Conservation (phyloP, 2,888 invertebrate genomes). For the Himalopsyche kuldschensis region DNA sequence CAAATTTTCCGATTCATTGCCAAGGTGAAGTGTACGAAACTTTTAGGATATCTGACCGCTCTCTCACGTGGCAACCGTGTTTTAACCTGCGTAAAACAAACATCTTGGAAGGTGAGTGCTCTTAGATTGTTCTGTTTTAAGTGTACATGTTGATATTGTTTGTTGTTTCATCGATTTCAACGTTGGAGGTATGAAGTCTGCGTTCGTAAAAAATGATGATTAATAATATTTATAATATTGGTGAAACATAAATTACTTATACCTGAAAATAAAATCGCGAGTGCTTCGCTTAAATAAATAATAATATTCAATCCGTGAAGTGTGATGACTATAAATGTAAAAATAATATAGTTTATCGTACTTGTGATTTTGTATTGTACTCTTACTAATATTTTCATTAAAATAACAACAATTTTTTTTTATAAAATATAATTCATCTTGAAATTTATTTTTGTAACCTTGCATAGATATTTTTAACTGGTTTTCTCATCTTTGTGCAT, state of each 20-base stretch:
- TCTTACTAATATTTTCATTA: too few species aligned
- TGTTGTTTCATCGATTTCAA: slow-evolving; percentile 2
- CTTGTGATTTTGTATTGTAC: too few species aligned
- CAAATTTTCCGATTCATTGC: slow-evolving; percentile 14
- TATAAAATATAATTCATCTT: too few species aligned
- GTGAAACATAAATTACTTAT: neutral
- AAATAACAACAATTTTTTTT: too few species aligned
- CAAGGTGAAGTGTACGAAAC: slow-evolving; percentile 19
- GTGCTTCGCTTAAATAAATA: neutral
- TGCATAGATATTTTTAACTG: too few species aligned
- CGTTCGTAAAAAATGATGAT: neutral
- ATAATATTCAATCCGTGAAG: neutral
- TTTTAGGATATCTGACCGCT: neutral
- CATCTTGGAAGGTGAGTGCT: slow-evolving; percentile 21
- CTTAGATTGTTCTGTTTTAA: slow-evolving; percentile 9
- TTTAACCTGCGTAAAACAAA: slow-evolving; percentile 1
- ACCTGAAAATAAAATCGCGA: neutral
- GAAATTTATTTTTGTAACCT: too few species aligned
- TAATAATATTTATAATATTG: neutral
- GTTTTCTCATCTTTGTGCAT: too few species aligned
- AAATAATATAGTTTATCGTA: neutral
- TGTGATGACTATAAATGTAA: neutral
- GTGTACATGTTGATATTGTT: neutral
- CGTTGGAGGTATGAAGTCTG: neutral
- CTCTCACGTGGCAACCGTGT: slow-evolving; percentile 6